A percentile compares a stretch with the other conserved stretches of the same genome.
phyloP scores from a whole-genome alignment of 2,797 vertebrate species.

The Calcarius lapponicus region DNA sequence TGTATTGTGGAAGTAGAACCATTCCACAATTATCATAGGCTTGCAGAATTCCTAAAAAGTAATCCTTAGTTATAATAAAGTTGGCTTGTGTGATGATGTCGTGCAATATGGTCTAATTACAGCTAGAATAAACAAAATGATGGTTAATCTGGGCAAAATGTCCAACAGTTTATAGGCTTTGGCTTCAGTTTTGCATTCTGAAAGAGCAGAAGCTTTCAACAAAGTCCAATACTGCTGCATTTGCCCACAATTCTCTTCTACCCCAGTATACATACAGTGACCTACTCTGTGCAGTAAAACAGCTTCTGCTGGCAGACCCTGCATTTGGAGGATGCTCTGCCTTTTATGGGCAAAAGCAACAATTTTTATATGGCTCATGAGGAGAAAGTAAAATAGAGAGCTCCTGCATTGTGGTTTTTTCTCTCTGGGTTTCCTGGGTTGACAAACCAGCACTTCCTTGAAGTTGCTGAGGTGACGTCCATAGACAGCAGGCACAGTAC shows the following conservation, averaged over 20 bases:
- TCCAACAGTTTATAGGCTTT: constrained; percentile 43
- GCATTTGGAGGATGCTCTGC: neutral
- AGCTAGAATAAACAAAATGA: constrained; percentile 3
- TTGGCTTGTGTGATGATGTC: neutral
- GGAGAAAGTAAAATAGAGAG: neutral
- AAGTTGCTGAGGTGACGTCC: neutral
- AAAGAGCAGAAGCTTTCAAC: constrained; percentile 19
- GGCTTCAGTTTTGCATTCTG: constrained; percentile 38
- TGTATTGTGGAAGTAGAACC: neutral
- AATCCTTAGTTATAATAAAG: neutral
- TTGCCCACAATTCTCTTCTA: neutral
- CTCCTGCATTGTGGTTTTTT: neutral
- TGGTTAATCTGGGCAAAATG: neutral
- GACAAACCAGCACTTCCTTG: neutral
- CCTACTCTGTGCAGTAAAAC: neutral
- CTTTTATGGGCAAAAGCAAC: constrained; percentile 15
- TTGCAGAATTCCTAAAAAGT: constrained; percentile 19
- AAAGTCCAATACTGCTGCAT: neutral
- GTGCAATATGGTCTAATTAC: constrained; percentile 26
- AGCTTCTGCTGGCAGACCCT: neutral
- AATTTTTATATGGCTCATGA: neutral
- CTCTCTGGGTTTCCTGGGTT: neutral
- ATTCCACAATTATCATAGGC: neutral
- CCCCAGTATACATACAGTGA: neutral
- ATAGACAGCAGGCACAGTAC: neutral